phyloP scores from a whole-genome alignment of 2,113 vertebrate genomes.

The Romanogobio albipinnatus region DNA sequence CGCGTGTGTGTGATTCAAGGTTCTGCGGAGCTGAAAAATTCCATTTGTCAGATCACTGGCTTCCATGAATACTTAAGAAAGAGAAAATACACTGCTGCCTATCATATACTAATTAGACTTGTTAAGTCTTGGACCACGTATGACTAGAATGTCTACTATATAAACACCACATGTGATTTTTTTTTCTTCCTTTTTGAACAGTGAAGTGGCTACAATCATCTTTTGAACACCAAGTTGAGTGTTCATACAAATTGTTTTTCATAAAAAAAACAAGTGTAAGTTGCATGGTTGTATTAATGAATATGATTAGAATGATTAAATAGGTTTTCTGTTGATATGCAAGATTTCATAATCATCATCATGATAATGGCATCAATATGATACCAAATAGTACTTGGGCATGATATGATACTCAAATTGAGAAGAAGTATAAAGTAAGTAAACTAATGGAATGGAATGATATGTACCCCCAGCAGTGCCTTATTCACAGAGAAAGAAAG shows the following conservation, averaged over 20 bases:
- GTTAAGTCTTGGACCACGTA: conserved; percentile 73
- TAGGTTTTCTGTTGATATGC: background rate
- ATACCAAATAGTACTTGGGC: background rate
- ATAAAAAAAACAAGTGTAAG: background rate
- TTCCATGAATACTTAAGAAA: conserved; percentile 82
- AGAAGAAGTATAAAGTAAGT: background rate
- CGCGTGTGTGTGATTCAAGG: conserved; percentile 69
- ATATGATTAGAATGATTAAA: background rate
- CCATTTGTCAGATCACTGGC: conserved; percentile 83
- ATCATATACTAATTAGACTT: conserved; percentile 80
- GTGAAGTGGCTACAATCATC: conserved; percentile 18
- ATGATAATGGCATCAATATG: background rate
- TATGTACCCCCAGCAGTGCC: background rate
- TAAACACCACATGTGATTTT: conserved; percentile 64
- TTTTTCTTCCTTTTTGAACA: conserved; percentile 26
- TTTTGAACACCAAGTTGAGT: background rate
- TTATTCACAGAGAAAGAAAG: background rate
- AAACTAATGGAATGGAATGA: background rate
- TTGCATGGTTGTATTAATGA: background rate
- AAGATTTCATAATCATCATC: background rate
- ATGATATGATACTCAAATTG: background rate
- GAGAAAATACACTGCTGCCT: conserved; percentile 70
- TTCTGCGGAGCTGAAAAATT: conserved; percentile 78
- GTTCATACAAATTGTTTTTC: background rate
- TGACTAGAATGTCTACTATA: conserved; percentile 63